These are phyloP conservation scores for Agapostemon virescens DNA, from an alignment of 2,888 invertebrate genomes.

Conservation along the genomic window DNA sequence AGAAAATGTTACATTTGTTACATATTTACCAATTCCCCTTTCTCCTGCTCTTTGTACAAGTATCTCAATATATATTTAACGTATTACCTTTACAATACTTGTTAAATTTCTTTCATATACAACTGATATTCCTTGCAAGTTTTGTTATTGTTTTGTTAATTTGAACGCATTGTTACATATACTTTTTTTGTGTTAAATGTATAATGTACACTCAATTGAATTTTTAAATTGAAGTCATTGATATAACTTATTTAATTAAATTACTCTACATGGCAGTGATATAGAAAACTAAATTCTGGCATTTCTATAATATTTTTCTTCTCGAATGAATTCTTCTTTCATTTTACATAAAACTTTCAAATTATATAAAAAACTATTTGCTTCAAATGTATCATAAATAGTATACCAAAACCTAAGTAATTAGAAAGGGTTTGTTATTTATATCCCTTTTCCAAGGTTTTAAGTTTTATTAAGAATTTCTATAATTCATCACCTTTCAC, in stretches of 20 bases:
- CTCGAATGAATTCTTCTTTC: slow-evolving; percentile 1
- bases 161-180: slow-evolving; percentile 21
- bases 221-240: slow-evolving; percentile 35
- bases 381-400: slow-evolving; percentile 24
- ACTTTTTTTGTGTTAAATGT: slow-evolving; percentile 21
- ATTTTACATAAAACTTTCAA: slow-evolving; percentile 22
- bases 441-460: slow-evolving; percentile 14
- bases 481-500: not conserved
- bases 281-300: slow-evolving; percentile 50
- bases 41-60: slow-evolving; percentile 41
- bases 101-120: slow-evolving; percentile 17
- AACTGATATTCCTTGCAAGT: slow-evolving; percentile 30
- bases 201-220: slow-evolving; percentile 36
- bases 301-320: slow-evolving; percentile 8
- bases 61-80: slow-evolving; percentile 38
- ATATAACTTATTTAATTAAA: slow-evolving; percentile 48
- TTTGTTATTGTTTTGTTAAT: slow-evolving; percentile 26
- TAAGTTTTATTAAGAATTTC: slow-evolving; percentile 8
- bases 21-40: slow-evolving; percentile 44
- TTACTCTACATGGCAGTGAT: slow-evolving; percentile 65
- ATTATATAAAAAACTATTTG: slow-evolving; percentile 17
- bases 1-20: slow-evolving; percentile 41
- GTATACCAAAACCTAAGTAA: slow-evolving; percentile 22
- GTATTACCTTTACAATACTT: slow-evolving; percentile 24
- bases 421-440: slow-evolving; percentile 28